phyloP scores from a whole-genome alignment of 2,113 vertebrate genomes.

The Pelodiscus sinensis region DNA sequence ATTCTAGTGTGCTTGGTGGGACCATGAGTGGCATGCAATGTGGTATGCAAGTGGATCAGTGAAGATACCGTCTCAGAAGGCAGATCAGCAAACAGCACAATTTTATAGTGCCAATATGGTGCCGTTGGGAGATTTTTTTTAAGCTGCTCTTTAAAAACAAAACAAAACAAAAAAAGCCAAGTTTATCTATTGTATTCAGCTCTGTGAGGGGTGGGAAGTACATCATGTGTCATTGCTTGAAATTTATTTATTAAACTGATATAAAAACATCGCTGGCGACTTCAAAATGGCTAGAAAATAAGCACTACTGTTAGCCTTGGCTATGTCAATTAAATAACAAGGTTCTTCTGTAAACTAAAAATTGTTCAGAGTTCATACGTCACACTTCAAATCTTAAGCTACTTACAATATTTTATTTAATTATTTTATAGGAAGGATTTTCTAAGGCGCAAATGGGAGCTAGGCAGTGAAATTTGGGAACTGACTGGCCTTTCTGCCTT shows the following conservation, averaged over 20 bases:
- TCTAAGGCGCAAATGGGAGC: not conserved
- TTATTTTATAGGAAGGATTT: not conserved
- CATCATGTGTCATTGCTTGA: not conserved
- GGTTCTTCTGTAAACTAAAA: not conserved
- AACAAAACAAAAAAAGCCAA: not conserved
- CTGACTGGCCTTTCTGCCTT: not conserved
- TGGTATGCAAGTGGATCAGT: fast-evolving
- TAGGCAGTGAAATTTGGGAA: not conserved
- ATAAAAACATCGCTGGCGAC: not conserved
- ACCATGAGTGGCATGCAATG: not conserved
- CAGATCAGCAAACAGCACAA: not conserved
- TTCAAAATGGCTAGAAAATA: not conserved
- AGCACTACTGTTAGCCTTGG: not conserved
- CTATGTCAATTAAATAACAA: not conserved
- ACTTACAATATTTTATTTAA: not conserved
- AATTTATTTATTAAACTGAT: not conserved
- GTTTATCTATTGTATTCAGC: not conserved
- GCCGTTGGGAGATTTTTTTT: not conserved
- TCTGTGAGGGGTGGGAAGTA: not conserved
- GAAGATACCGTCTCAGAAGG: not conserved
- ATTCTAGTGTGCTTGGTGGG: not conserved
- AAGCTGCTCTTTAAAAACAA: not conserved
- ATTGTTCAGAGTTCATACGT: not conserved
- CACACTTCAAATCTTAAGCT: fast-evolving
- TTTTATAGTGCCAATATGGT: not conserved